These are phyloP conservation scores for Chydorus sphaericus DNA, from an alignment of 2,888 invertebrate species.

Conservation along the genomic window DNA sequence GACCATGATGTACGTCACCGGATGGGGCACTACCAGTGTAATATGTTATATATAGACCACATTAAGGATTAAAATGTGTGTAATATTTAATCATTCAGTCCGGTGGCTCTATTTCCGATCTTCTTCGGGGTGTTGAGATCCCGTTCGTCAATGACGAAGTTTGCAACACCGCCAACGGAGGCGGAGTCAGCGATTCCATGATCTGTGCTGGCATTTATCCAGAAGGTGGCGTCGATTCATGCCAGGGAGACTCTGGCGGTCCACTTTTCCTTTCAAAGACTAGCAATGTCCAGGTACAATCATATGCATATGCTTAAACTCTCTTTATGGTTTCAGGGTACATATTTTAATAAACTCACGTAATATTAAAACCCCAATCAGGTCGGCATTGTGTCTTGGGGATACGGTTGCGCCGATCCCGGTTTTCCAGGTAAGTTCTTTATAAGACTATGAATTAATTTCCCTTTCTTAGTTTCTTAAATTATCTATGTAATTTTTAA, in stretches of 20 bases:
- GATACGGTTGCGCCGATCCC: slow-evolving; percentile 23
- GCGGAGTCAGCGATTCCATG: slow-evolving; percentile 28
- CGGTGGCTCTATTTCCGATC: slow-evolving; percentile 2
- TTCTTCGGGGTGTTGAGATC: slow-evolving; percentile 32
- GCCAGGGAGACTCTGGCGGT: slow-evolving; percentile 40
- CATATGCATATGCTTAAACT: no score
- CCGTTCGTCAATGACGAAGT: slow-evolving; percentile 31
- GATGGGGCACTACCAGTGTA: slow-evolving; percentile 40
- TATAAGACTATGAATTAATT: neutral
- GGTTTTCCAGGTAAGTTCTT: neutral
- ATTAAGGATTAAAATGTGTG: neutral
- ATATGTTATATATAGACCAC: neutral
- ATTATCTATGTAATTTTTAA: no score
- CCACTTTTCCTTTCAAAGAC: no score
- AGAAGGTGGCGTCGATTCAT: slow-evolving; percentile 7
- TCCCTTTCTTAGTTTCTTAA: neutral
- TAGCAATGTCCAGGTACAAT: no score
- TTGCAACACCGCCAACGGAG: slow-evolving; percentile 29
- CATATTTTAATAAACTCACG: no score
- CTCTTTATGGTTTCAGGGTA: no score
- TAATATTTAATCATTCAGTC: no score
- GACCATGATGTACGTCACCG: slow-evolving; percentile 29
- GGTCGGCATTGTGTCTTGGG: slow-evolving; percentile 42
- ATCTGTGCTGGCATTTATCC: slow-evolving; percentile 17
- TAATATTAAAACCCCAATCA: no score